Evolutionary conservation across 2,797 vertebrate genomes (phyloP).

Genomic region (Chlorospingus semifuscus): DNA sequence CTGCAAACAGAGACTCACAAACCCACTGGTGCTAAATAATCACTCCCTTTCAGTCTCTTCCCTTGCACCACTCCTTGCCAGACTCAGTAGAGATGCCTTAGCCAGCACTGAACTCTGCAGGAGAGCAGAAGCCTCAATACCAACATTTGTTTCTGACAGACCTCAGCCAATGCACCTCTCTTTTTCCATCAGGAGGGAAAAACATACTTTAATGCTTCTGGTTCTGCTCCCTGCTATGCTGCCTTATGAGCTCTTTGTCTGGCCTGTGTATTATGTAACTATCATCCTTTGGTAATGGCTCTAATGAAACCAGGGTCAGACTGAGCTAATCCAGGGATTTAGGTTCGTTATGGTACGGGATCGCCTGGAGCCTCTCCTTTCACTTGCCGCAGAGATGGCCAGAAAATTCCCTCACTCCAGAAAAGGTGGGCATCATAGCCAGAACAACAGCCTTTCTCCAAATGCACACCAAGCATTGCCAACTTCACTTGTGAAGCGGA

Average conservation of each 20-base stretch:
- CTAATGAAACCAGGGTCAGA: not conserved
- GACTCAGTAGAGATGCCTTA: not conserved
- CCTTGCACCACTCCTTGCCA: not conserved
- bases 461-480: not conserved
- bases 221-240: not conserved
- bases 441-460: not conserved
- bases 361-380: not conserved
- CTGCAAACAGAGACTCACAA: not conserved
- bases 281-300: not conserved
- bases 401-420: not conserved
- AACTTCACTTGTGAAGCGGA: not conserved
- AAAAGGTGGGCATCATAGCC: not conserved
- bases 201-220: not conserved
- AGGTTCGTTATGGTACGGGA: not conserved
- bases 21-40: not conserved
- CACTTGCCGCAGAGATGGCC: not conserved
- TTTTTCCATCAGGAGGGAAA: not conserved
- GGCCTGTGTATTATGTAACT: not conserved
- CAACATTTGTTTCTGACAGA: constrained; percentile 24
- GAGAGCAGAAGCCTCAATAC: not conserved
- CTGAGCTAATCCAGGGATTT: not conserved
- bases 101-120: not conserved
- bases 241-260: constrained; percentile 1
- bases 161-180: not conserved
- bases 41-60: not conserved